A percentile compares a stretch with the other conserved stretches of the same genome.
phyloP scores from a whole-genome alignment of 1,140 invertebrate species.

The Megalopta genalis region DNA sequence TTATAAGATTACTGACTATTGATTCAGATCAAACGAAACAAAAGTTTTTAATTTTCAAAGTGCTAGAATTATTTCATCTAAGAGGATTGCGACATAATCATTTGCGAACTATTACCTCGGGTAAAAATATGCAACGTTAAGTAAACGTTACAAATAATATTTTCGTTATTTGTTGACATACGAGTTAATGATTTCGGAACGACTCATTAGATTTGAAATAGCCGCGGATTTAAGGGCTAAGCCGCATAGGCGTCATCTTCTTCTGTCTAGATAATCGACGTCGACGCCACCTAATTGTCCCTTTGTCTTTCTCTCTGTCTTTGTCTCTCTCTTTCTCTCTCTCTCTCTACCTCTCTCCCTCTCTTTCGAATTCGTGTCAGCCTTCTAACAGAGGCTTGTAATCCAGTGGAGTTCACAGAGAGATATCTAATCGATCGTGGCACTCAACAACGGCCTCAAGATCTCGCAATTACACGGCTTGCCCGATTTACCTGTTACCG shows the following conservation, averaged over 20 bases:
- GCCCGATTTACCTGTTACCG: slow-evolving; percentile 57
- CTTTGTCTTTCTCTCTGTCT: not conserved
- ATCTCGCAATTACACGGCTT: slow-evolving; percentile 51
- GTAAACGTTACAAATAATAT: no score
- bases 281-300: slow-evolving; percentile 46
- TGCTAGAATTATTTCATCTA: no score
- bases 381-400: slow-evolving; percentile 49
- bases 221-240: not conserved
- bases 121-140: no score
- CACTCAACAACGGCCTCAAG: slow-evolving; percentile 35
- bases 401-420: slow-evolving; percentile 44
- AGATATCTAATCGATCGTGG: slow-evolving; percentile 59
- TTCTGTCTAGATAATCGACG: slow-evolving; percentile 31
- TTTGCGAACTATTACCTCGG: no score
- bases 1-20: no score
- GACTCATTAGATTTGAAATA: no score
- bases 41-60: no score
- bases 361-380: slow-evolving; percentile 29
- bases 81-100: no score
- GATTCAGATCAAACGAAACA: no score
- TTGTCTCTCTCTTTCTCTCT: not conserved
- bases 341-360: no score
- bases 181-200: no score
- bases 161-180: no score
- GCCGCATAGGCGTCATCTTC: slow-evolving; percentile 21